A percentile compares a stretch with the other conserved stretches of the same genome.
These are phyloP conservation scores for Anguilla pacifica DNA, from an alignment of 2,797 vertebrate species.

Conservation along the genomic window DNA sequence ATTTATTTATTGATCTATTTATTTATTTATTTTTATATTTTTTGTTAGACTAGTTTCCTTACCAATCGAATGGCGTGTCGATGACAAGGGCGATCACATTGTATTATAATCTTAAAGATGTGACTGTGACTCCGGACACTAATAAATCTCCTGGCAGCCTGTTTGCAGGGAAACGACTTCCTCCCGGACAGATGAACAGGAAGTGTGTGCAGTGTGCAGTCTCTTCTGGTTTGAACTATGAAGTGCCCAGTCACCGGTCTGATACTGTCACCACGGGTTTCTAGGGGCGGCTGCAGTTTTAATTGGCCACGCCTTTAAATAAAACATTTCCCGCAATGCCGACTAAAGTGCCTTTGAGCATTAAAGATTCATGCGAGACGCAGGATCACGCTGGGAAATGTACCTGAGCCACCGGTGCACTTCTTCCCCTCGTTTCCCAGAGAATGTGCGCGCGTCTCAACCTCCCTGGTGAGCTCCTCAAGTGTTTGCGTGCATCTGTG, in stretches of 20 bases:
- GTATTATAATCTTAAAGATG: constrained; percentile 5
- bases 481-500: not conserved
- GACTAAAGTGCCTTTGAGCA: not conserved
- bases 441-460: not conserved
- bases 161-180: not conserved
- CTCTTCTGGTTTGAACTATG: constrained; percentile 1
- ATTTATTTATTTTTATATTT: not conserved
- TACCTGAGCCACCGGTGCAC: not conserved
- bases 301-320: not conserved
- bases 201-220: not conserved
- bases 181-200: not conserved
- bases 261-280: not conserved
- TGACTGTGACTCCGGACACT: not conserved
- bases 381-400: not conserved
- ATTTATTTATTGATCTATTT: not conserved
- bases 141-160: not conserved
- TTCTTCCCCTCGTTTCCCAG: not conserved
- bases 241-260: not conserved
- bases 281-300: not conserved
- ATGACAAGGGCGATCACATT: not conserved
- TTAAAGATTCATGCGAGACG: not conserved
- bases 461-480: not conserved
- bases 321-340: constrained; percentile 1
- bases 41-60: not conserved
- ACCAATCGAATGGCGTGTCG: not conserved